Evolutionary conservation across 1,140 invertebrate genomes (phyloP), one percentile per base, ranked within the genome.

Genomic region (Ooceraea biroi): DNA sequence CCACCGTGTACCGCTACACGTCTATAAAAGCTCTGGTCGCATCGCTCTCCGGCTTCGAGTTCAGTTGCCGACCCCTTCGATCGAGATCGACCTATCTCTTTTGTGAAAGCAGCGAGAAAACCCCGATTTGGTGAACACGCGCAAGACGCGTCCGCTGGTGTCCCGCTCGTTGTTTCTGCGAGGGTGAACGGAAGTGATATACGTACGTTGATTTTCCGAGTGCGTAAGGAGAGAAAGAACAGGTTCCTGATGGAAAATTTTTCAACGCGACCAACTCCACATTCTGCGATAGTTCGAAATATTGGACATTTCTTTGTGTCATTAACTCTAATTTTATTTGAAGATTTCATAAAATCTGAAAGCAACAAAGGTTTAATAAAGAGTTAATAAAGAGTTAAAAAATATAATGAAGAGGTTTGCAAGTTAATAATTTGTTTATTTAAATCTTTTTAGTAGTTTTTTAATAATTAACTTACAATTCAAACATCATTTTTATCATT

Each of bases 21-120:
- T 85, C 82, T 86, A 88, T 88, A 88, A 88, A 86, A 88, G 85
- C 72, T 48, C 50, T 50, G 46, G 48, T 69, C 82, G 60, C 11
- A 57, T 63, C 30, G 46, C 57, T 60, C 19, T 8, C 65, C 60
- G 36, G 27, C 73, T 86, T 87, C 48, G 73, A 86, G 85, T 87
- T 86, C 55, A 84, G 71, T 68, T 10, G 73, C 30, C 63, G 52
- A 86, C 22, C 72, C 46, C 66, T 76, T 66, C 58, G 72, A 86
- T 86, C 80, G 68, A 63, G 82, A 88, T 88, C 82, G 14, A 73
- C 11, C 14, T 22, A 7, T 36, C 36, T 41, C 1, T 66, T 58
- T 48, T 1, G 52, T 27, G 10, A n/a, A n/a, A 52, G 19, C 41
- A 78, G 36, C n/a, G 1, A 44, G 11, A 46, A 44, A 36, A 5